Percentiles rank a stretch among this genome's conserved stretches.
These are phyloP conservation scores for Cataglyphis livida DNA, from an alignment of 2,888 invertebrate species.

Conservation along the genomic window DNA sequence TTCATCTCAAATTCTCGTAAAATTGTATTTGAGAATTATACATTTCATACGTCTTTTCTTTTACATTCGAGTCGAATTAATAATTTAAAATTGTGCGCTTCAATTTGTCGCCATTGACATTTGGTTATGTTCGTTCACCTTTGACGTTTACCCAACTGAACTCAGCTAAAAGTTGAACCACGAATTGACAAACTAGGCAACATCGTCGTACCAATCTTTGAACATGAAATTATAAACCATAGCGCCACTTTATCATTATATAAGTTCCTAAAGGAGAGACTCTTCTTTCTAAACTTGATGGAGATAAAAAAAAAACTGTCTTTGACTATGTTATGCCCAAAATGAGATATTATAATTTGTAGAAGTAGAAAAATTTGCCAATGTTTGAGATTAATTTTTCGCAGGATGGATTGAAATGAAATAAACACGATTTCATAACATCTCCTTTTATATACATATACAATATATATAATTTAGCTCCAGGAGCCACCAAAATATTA, in stretches of 20 bases:
- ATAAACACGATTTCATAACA: not conserved
- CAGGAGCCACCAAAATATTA: not conserved
- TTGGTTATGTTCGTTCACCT: not conserved
- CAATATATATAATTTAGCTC: not conserved
- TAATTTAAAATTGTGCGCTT: not conserved
- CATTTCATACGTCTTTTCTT: not conserved
- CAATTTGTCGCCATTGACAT: not conserved
- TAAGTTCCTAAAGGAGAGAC: not conserved
- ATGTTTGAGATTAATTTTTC: not conserved
- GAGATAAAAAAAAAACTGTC: too few relatives aligned
- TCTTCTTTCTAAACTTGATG: too few relatives aligned
- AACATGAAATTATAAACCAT: not conserved
- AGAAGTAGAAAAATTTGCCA: not conserved
- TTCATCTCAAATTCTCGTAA: not conserved
- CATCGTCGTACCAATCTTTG: not conserved
- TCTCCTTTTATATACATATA: not conserved
- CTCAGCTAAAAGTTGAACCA: not conserved
- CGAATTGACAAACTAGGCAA: not conserved
- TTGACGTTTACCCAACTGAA: not conserved
- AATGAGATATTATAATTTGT: not conserved
- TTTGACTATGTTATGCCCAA: too few relatives aligned
- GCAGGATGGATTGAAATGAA: not conserved
- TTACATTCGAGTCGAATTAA: not conserved
- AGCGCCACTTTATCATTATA: not conserved
- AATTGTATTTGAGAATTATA: not conserved